Base-by-base conservation (phyloP, 2,113 vertebrate species). In the Pachycephala philippinensis region DNA sequence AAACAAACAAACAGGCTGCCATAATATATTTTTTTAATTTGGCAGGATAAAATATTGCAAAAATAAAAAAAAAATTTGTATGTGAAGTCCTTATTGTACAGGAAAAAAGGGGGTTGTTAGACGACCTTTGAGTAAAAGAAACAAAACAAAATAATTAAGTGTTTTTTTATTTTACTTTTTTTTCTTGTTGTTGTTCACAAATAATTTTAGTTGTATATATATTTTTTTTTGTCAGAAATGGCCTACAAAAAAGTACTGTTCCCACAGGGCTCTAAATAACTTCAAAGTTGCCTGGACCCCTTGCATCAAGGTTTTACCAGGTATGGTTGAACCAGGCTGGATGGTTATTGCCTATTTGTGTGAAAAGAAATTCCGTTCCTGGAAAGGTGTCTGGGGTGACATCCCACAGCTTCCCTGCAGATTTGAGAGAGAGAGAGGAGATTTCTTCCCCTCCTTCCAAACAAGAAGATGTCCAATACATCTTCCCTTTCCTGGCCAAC, bases 41-140 rank as follows among this genome's bases (percentile, higher is more conserved):
- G 99, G 98, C 98, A 99, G 98, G 98, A 99, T 98, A 98, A 98
- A 98, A 98, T 98, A 98, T 98, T 98, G 97, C 98, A 98, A 98
- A 98, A 98, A 97, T 92, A 97, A 96, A 88, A 97, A 97, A 97
- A 98, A 98, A 97, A 98, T 98, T 99, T 99, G 98, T 99, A 98
- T 98, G 98, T 98, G 98, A 98, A 99, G 98, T 98, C 98, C 97
- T 97, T 98, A 98, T 98, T 99, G 99, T 99, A 99, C 98, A 99
- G 98, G 97, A 98, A 97, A 97, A 96, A 95, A 90, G 45, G 85
- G 94, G 98, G 98, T 98, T 99, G 99, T 99, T 97, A 98, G 97
- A 99, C 98, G 96, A 97, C 98, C 98, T 98, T 98, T 97, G 98
- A 98, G 98, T 98, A 98, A 98, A 98, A 98, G 98, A 98, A 98